Evolutionary conservation across 2,113 vertebrate species (phyloP).

Genomic region (Asarcornis scutulata): DNA sequence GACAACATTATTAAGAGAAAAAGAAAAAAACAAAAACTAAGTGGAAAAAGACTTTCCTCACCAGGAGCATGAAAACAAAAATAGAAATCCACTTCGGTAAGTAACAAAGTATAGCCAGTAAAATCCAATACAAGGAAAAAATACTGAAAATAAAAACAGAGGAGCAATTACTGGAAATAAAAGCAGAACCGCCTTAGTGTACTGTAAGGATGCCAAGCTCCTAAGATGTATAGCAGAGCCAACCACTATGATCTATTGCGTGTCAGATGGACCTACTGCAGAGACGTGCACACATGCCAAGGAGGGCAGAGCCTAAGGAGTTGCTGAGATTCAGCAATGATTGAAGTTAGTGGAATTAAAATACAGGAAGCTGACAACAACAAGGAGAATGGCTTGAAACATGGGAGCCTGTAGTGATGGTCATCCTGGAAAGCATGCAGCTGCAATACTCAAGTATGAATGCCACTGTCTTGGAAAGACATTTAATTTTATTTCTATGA

Average conservation of each 20-base stretch:
- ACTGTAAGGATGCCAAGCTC: neutral
- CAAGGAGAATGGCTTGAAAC: neutral
- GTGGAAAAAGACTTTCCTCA: slow-evolving; percentile 9
- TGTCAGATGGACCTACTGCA: neutral
- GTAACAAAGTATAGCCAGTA: neutral
- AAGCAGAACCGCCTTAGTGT: neutral
- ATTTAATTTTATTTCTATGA: neutral
- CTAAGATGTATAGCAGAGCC: neutral
- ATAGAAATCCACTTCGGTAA: neutral
- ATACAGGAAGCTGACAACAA: neutral
- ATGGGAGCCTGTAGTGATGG: neutral
- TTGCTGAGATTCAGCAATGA: neutral
- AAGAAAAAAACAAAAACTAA: neutral
- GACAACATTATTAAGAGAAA: neutral
- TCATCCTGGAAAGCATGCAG: neutral
- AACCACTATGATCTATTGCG: neutral
- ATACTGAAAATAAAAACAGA: neutral
- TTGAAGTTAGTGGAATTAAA: neutral
- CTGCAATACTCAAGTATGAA: neutral
- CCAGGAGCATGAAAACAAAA: slow-evolving; percentile 23
- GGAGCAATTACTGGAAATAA: neutral
- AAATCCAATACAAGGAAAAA: neutral
- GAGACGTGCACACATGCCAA: neutral
- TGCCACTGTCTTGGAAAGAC: neutral
- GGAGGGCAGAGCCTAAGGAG: neutral